Conservation (phyloP, 1,140 invertebrate genomes). For the Drosophila tani region DNA sequence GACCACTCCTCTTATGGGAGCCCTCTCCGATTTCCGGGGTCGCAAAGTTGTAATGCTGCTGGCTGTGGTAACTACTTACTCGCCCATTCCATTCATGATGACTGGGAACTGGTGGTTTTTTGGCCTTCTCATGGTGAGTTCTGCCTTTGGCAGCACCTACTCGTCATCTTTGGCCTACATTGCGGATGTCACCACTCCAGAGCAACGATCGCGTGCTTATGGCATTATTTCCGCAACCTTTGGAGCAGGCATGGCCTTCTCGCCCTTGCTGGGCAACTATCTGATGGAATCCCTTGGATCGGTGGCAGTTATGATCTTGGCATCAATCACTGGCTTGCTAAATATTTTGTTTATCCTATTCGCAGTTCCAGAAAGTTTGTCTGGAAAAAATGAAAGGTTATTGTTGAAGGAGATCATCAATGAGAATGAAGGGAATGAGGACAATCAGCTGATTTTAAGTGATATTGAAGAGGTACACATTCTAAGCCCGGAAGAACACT, state of each 20-base stretch:
- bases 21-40: conserved; percentile 98
- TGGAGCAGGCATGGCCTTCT: conserved; percentile 98
- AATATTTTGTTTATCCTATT: conserved; percentile 99
- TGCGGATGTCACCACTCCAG: conserved; percentile 98
- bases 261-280: conserved; percentile 97
- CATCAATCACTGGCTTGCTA: conserved; percentile 96
- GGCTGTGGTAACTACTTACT: conserved; percentile 99
- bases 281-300: conserved; percentile 95
- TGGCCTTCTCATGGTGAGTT: conserved; percentile 99
- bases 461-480: neutral
- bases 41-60: conserved; percentile 98
- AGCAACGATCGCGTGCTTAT: conserved; percentile 97
- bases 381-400: conserved; percentile 94
- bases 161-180: conserved; percentile 99
- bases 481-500: neutral
- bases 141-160: conserved; percentile 99
- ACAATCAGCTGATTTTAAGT: neutral
- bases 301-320: conserved; percentile 96
- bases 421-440: conserved; percentile 78
- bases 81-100: conserved; percentile 99
- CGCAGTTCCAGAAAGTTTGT: conserved; percentile 98
- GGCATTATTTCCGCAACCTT: conserved; percentile 99
- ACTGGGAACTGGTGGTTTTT: conserved; percentile 99
- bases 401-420: conserved; percentile 97
- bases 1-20: conserved; percentile 97